phyloP scores from a whole-genome alignment of 2,888 invertebrate genomes.

The Catocala fraxini region DNA sequence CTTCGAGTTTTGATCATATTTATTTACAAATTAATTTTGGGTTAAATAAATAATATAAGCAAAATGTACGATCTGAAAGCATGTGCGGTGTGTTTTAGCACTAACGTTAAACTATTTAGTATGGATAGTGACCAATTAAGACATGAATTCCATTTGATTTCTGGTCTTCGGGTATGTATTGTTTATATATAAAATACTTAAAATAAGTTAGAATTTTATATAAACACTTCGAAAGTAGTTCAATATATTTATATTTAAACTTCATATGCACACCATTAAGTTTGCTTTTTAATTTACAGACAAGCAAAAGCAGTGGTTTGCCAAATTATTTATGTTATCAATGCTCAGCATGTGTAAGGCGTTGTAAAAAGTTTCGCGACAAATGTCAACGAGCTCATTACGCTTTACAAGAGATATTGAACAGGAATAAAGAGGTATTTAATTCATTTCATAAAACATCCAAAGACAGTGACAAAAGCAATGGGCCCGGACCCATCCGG shows the following conservation, averaged over 20 bases:
- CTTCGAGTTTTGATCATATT: constrained; percentile 18
- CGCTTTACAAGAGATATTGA: constrained; percentile 68
- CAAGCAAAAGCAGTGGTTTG: constrained; percentile 62
- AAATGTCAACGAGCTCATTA: constrained; percentile 78
- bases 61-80: constrained; percentile 73
- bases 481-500: no score
- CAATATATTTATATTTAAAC: no score
- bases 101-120: constrained; percentile 66
- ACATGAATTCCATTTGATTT: constrained; percentile 68
- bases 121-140: constrained; percentile 69
- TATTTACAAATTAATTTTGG: background rate
- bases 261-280: no score
- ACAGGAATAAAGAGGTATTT: constrained; percentile 69
- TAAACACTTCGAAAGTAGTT: no score
- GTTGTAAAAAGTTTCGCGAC: constrained; percentile 69
- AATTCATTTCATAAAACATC: background rate
- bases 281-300: constrained; percentile 59
- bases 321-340: constrained; percentile 75
- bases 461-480: no score
- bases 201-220: background rate
- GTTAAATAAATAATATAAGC: constrained; percentile 26
- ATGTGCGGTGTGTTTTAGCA: constrained; percentile 75
- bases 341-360: constrained; percentile 67
- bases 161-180: constrained; percentile 72
- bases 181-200: constrained; percentile 7